Conservation (phyloP, 2,888 invertebrate genomes). For the Amaurobius ferox region DNA sequence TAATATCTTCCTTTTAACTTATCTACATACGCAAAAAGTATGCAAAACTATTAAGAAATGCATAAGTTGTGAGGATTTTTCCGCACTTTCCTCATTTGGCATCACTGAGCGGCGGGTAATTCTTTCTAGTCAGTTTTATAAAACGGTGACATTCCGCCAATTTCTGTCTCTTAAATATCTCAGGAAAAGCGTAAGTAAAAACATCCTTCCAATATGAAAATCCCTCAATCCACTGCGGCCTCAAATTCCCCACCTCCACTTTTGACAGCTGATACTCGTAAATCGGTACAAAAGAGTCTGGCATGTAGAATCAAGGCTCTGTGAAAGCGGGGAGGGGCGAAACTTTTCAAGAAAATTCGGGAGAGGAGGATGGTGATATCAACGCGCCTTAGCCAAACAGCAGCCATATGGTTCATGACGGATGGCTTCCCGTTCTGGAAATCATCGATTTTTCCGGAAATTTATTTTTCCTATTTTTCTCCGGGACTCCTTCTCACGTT, state of each 20-base stretch:
- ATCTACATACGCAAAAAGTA: too few species aligned
- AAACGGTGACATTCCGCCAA: too few species aligned
- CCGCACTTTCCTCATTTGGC: too few species aligned
- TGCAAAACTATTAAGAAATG: too few species aligned
- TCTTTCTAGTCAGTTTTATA: too few species aligned
- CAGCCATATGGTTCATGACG: constrained; percentile 63
- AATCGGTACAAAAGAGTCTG: constrained; percentile 63
- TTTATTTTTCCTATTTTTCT: constrained; percentile 53
- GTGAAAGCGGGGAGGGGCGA: neutral
- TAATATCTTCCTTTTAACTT: too few species aligned
- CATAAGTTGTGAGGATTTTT: too few species aligned
- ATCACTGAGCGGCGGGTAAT: too few species aligned
- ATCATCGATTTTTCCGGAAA: constrained; percentile 55
- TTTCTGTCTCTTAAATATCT: too few species aligned
- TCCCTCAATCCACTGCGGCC: constrained; percentile 8
- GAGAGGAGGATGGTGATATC: constrained; percentile 19
- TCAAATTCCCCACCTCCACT: constrained; percentile 35
- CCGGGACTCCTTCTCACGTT: constrained; percentile 38
- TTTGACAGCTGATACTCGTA: constrained; percentile 69
- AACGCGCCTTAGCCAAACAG: constrained; percentile 45
- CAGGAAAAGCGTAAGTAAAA: too few species aligned
- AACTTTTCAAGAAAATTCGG: neutral
- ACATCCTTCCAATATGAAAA: neutral
- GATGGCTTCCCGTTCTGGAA: constrained; percentile 60
- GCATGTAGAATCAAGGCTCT: constrained; percentile 16